Percentiles rank a stretch among this genome's conserved stretches.
Conservation (phyloP, 1,140 invertebrate species). For the Drosophila albomicans region DNA sequence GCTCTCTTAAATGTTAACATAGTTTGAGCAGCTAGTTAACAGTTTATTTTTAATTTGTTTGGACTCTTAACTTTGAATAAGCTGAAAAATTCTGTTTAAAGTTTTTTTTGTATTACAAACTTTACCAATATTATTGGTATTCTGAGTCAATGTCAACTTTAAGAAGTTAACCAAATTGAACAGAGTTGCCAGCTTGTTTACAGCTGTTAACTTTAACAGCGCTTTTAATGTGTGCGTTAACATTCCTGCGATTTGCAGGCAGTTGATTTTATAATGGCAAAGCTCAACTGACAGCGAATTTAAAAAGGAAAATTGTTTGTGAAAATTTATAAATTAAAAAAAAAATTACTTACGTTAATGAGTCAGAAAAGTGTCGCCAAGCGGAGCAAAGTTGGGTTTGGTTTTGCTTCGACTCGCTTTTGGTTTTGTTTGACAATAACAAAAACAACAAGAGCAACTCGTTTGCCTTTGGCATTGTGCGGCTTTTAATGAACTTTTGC, state of each 20-base stretch:
- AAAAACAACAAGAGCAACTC: slow-evolving; percentile 21
- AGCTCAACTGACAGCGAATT: slow-evolving; percentile 13
- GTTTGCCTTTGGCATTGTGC: slow-evolving; percentile 46
- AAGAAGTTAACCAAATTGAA: too few relatives aligned
- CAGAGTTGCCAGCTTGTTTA: not conserved
- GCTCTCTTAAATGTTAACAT: too few relatives aligned
- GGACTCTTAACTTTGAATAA: too few relatives aligned
- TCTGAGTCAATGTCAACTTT: too few relatives aligned
- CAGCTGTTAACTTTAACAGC: not conserved
- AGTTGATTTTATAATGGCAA: not conserved
- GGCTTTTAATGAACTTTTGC: slow-evolving; percentile 52
- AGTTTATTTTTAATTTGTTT: too few relatives aligned
- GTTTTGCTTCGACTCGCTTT: slow-evolving; percentile 34
- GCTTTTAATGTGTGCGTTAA: not conserved
- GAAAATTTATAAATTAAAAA: slow-evolving; percentile 21
- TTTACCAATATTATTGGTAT: too few relatives aligned
- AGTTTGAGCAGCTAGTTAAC: too few relatives aligned
- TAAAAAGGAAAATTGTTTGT: slow-evolving; percentile 16
- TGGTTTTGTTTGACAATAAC: slow-evolving; percentile 5
- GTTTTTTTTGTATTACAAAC: too few relatives aligned
- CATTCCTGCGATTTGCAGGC: not conserved
- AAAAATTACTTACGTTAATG: slow-evolving; percentile 56
- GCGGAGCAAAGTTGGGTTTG: slow-evolving; percentile 18
- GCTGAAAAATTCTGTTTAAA: too few relatives aligned
- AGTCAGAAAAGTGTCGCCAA: slow-evolving; percentile 74